Percentiles rank a stretch among this genome's conserved stretches.
Conservation (phyloP, 2,888 invertebrate species). For the Lasius fuliginosus region DNA sequence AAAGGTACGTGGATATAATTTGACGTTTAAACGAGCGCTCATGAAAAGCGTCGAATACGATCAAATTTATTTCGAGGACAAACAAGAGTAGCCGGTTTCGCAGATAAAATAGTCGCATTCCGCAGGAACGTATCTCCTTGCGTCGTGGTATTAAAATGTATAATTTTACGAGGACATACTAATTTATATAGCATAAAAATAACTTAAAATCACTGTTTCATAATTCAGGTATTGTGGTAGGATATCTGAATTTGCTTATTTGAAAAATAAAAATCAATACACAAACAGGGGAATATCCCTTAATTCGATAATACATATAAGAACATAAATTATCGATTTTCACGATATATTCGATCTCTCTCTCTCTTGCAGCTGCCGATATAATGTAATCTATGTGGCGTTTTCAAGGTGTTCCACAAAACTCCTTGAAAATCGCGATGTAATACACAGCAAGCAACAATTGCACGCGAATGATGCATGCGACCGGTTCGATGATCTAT, state of each 20-base stretch:
- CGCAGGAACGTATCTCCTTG: background rate
- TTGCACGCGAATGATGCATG: constrained; percentile 45
- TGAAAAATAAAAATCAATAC: background rate
- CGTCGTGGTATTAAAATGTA: background rate
- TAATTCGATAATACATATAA: constrained; percentile 5
- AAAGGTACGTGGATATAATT: background rate
- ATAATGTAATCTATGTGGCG: constrained; percentile 20
- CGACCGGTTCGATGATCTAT: constrained; percentile 54
- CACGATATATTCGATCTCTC: background rate
- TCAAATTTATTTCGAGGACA: constrained; percentile 64
- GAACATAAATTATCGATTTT: constrained; percentile 1
- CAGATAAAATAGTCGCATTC: constrained; percentile 12
- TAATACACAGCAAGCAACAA: constrained; percentile 1
- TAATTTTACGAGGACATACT: background rate
- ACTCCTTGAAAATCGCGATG: constrained; percentile 15
- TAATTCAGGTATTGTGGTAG: constrained; percentile 12
- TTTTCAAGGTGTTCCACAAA: constrained; percentile 36
- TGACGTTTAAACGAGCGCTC: constrained; percentile 4
- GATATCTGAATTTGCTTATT: background rate
- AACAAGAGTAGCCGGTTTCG: constrained; percentile 53
- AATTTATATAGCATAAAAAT: background rate
- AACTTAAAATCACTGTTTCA: background rate
- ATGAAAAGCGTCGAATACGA: constrained; percentile 50
- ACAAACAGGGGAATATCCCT: background rate
- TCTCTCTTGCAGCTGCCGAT: background rate